Conservation (phyloP, 2,113 vertebrate species). For the Scomber colias region DNA sequence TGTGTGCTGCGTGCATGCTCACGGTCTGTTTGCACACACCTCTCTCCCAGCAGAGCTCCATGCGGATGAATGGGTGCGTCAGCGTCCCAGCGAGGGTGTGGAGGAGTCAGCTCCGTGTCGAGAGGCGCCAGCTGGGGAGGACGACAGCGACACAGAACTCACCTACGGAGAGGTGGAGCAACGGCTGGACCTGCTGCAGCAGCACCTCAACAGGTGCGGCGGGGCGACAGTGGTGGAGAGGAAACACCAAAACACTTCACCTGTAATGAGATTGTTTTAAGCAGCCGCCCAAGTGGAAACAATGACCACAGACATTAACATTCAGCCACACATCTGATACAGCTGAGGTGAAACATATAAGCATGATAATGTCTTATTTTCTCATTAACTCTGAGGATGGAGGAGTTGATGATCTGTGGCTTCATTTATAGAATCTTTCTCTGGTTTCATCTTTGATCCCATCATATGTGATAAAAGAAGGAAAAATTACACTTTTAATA, state of each 20-base stretch:
- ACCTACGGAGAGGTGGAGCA: constrained; percentile 97
- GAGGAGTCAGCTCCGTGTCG: constrained; percentile 83
- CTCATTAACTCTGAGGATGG: background rate
- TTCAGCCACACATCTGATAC: background rate
- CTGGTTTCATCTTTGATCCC: constrained; percentile 8
- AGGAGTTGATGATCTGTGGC: background rate
- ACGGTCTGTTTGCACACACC: background rate
- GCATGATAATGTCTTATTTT: background rate
- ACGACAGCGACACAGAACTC: constrained; percentile 94
- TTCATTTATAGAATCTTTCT: background rate
- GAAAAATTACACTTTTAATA: too few relatives aligned
- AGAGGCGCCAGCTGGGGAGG: constrained; percentile 86
- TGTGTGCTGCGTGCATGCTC: constrained; percentile 4
- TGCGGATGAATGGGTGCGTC: constrained; percentile 85
- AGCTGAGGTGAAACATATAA: background rate
- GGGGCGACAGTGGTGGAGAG: background rate
- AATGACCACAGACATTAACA: background rate
- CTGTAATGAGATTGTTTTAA: too few relatives aligned
- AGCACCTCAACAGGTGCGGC: constrained; percentile 95
- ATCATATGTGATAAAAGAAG: constrained; percentile 3
- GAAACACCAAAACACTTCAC: background rate
- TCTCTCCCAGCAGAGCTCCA: constrained; percentile 81
- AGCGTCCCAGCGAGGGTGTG: constrained; percentile 70
- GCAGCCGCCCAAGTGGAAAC: background rate
- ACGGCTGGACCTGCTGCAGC: constrained; percentile 95